These are phyloP conservation scores for Clarias magur DNA, from an alignment of 2,113 vertebrate species.

Conservation along the genomic window DNA sequence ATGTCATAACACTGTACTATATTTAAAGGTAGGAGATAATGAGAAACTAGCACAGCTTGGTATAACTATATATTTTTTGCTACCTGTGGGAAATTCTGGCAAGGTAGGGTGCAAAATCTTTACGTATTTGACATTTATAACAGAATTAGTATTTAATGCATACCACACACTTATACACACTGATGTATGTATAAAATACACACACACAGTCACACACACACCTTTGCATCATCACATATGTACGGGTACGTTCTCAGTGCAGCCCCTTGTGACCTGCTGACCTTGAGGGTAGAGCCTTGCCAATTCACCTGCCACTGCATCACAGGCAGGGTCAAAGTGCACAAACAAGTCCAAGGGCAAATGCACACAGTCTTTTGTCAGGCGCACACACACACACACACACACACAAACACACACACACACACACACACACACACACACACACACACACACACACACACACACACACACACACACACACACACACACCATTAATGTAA, in stretches of 20 bases:
- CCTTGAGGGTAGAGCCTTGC: constrained; percentile 74
- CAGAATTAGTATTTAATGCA: not conserved
- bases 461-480: not conserved
- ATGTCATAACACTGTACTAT: too few relatives aligned
- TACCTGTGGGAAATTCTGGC: too few relatives aligned
- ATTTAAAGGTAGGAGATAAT: too few relatives aligned
- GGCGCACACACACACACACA: not conserved
- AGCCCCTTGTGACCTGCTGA: constrained; percentile 60
- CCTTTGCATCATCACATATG: constrained; percentile 7
- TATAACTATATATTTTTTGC: too few relatives aligned
- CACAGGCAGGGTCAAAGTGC: constrained; percentile 72
- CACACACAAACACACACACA: not conserved
- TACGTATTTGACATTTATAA: not conserved
- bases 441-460: not conserved
- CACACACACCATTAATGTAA: not conserved
- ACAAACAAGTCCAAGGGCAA: constrained; percentile 59
- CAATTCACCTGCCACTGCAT: constrained; percentile 72
- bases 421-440: not conserved
- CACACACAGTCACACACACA: not conserved
- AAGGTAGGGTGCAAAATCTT: too few relatives aligned
- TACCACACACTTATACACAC: not conserved
- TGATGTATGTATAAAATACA: not conserved
- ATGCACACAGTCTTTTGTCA: constrained; percentile 7
- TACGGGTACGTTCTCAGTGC: not conserved
- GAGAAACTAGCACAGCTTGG: too few relatives aligned